Evolutionary conservation across 2,797 vertebrate species (phyloP), one percentile per base, ranked within the genome.

Genomic region (Pipistrellus nathusii): DNA sequence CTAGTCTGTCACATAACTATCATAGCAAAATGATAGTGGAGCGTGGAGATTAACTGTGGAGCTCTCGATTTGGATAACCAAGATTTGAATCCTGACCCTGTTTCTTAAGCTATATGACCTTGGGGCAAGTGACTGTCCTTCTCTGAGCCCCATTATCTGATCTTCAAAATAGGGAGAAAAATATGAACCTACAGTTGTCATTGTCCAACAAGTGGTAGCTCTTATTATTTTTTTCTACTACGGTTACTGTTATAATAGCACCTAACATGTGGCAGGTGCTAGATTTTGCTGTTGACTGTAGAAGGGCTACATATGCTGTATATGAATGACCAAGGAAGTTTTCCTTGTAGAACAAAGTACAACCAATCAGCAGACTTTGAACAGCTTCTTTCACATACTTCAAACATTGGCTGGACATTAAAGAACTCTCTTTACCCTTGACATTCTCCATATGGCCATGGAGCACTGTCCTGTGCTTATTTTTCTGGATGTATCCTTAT

Each of bases 351-450:
- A 3, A 83, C 73, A 93, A 95, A 83, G 9, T 59, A 44, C 80
- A 95, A 12, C 53, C 69, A 83, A 94, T 5, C 18, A 71, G 44
- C 18, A 13, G 8, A 6, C 17, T 89, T 96, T 75, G 53, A 90
- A 75, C 23, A 94, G 96, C 84, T 90, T 87, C 53, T 20, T 88
- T 53, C 85, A 89, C 25, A 25, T 41, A 81, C 80, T 41, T 68
- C 53, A 93, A 96, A 95, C n/a, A 72, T 6, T 91, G 83, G 32
- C 32, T 94, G 93, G 94, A 84, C 51, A 96, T 83, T 21, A 92
- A 95, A 95, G 91, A 82, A 25, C 6, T 21, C 0, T 7, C n/a
- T 5, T 62, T 14, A 64, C 53, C 57, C 13, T 15, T 23, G 27
- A 88, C 53, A 18, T n/a, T 95, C 68, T 44, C 5, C 41, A 21